Evolutionary conservation across 2,888 invertebrate species (phyloP), one percentile per base, ranked within the genome.

Genomic region (Limenitis camilla): DNA sequence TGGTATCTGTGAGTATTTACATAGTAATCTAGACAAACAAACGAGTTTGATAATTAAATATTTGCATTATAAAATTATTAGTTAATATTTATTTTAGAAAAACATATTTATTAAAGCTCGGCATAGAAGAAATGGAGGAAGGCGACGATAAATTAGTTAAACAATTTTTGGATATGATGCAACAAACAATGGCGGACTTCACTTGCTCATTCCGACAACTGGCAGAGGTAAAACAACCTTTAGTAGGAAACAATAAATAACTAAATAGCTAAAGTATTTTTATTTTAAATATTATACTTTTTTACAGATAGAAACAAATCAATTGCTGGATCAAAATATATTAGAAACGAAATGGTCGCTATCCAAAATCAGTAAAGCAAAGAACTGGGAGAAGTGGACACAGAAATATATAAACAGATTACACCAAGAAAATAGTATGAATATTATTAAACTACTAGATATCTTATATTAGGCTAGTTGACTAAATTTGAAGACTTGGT

Each of bases 281-380:
- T n/a, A n/a, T n/a, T n/a, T n/a, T n/a, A n/a, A n/a, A n/a, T n/a
- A n/a, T n/a, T n/a, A n/a, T n/a, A n/a, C n/a, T n/a, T n/a, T n/a
- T n/a, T n/a, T n/a, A n/a, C n/a, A n/a, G n/a, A 61, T 85, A 19
- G 65, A 77, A 7, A 49, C 78, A 6, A 59, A 66, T 1, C 61
- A 81, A 10, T 60, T 88, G 11, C 30, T 62, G 6, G 65, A 81
- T 27, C 71, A 69, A 19, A 56, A 69, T 0, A 55, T 66, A 6
- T 36, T 81, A 1, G 74, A 78, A 10, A 60, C 69, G 0, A 75
- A 82, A 36, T 90, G 90, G 90, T 79, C 90, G 0, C 66, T 91
- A 6, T 69, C 67, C 6, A 82, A 81, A 58, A 32, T 89, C 5
- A 59, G 68, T 4, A 72, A 71, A 1, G 68, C 72, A 0, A 66